These are phyloP conservation scores for Pogonognathellus flavescens DNA, from an alignment of 1,140 invertebrate species.

Conservation along the genomic window DNA sequence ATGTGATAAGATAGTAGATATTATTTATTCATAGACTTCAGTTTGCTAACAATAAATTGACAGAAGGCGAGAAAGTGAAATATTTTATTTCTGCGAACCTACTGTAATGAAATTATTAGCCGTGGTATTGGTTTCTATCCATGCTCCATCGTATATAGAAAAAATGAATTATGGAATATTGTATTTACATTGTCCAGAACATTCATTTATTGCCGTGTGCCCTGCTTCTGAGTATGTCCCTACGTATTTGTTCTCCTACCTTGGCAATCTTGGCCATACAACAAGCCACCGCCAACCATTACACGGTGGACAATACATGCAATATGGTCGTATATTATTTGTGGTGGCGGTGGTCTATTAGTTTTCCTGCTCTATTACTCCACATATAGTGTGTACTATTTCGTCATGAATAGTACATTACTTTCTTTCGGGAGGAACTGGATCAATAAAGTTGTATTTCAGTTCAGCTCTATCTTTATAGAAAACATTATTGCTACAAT, in stretches of 20 bases:
- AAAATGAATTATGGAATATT: not conserved
- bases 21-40: no score
- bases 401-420: constrained; percentile 47
- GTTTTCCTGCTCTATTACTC: no score
- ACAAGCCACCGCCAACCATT: no score
- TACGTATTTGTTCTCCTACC: not conserved
- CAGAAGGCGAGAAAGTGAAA: constrained; percentile 1
- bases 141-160: not conserved
- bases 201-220: not conserved
- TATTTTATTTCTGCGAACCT: not conserved
- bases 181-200: not conserved
- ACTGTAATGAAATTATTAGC: constrained; percentile 12
- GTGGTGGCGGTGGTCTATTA: not conserved
- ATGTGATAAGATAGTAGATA: not conserved
- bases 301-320: no score
- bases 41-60: not conserved
- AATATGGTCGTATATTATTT: not conserved
- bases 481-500: not conserved
- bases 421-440: constrained; percentile 37
- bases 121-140: constrained; percentile 2
- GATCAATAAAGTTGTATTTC: constrained; percentile 49
- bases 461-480: constrained; percentile 7
- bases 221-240: constrained; percentile 10
- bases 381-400: constrained; percentile 16
- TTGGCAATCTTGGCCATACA: not conserved